Base-by-base conservation (phyloP, 2,888 invertebrate genomes). In the Halictus ligatus region DNA sequence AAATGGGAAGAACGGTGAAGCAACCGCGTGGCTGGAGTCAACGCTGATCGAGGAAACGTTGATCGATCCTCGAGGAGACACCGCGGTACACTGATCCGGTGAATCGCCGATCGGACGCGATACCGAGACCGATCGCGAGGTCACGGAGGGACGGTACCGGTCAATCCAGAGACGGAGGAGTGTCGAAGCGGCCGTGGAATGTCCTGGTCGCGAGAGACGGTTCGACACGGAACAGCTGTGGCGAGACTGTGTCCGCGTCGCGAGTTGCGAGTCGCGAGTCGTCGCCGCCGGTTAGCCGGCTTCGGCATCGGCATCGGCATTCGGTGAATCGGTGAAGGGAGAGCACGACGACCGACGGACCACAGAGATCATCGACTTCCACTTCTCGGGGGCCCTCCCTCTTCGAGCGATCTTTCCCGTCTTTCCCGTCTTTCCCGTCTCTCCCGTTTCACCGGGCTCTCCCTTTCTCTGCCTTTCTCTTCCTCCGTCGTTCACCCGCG, bases 321-420 rank as follows among this genome's bases (percentile, higher is more conserved):
- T 92, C 89, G 29, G n/a, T n/a, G 58, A 58, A n/a, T 64, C 69
- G 94, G 92, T 92, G 92, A 93, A 93, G 91, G 91, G 91, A 91
- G 92, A 89, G 85, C 88, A n/a, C 43, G 71, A 71, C 71, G 43
- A 64, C 29, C 43, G 43, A 43, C 71, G 43, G 13, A 91, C 92
- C 92, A 91, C 91, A 92, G 92, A 93, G 94, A 94, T 93, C 94
- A 94, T 93, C 93, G 92, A 90, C 89, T 91, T 89, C 88, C 86
- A 87, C 91, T 91, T 85, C 89, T 84, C 81, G 74, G 82, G 58
- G 58, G 58, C 58, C 77, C 76, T 54, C 58, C 72, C 71, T 77
- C 82, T 74, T 81, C 73, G 48, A 13, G 29, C 60, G 25, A 21
- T 72, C 48, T 48, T 5, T 58, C 58, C 58, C 58, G 58, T 12